phyloP scores from a whole-genome alignment of 2,113 vertebrate species.

The Spea multiplicata region DNA sequence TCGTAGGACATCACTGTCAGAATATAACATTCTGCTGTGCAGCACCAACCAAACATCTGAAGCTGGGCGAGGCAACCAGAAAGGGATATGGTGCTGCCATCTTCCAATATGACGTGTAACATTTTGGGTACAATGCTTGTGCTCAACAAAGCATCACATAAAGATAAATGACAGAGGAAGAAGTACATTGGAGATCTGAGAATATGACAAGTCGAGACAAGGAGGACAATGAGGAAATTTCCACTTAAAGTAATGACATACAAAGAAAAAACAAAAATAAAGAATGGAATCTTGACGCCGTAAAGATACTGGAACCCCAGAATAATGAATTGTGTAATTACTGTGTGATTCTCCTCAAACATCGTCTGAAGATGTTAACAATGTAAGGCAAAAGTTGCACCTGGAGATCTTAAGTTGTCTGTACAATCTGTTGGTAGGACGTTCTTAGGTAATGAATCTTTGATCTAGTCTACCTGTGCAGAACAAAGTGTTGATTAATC shows the following conservation, averaged over 20 bases:
- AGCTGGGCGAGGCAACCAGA: neutral
- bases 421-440: too few relatives aligned
- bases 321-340: neutral
- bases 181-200: conserved; percentile 32
- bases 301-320: conserved; percentile 13
- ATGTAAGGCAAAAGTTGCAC: too few relatives aligned
- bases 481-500: too few relatives aligned
- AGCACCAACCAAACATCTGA: too few relatives aligned
- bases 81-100: neutral
- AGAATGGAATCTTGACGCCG: neutral
- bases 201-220: conserved; percentile 2
- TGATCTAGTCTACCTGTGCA: too few relatives aligned
- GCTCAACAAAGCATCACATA: conserved; percentile 6
- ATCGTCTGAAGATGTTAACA: too few relatives aligned
- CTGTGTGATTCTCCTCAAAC: neutral
- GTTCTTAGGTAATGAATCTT: too few relatives aligned
- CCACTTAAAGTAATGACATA: conserved; percentile 4
- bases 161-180: conserved; percentile 26
- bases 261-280: neutral
- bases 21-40: too few relatives aligned
- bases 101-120: neutral
- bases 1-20: too few relatives aligned
- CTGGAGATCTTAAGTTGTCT: too few relatives aligned
- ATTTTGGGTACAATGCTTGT: conserved; percentile 16
- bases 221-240: conserved; percentile 8